Evolutionary conservation across 2,797 vertebrate genomes (phyloP).

Genomic region (Cuniculus paca): DNA sequence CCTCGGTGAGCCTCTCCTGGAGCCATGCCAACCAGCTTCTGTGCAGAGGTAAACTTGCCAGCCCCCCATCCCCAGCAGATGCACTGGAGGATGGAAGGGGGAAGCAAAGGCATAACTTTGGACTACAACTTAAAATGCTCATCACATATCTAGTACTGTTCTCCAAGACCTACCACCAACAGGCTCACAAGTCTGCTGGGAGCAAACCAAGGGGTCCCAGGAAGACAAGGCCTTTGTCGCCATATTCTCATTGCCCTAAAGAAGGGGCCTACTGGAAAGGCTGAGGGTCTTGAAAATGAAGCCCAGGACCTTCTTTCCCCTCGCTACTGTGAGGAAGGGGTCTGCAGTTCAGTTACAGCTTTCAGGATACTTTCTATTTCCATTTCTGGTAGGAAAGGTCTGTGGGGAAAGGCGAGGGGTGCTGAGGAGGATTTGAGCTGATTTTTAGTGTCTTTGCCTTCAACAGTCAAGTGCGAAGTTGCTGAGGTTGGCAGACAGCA

Average conservation of each 20-base stretch:
- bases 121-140: conserved; percentile 26
- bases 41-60: conserved; percentile 10
- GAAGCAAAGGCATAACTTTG: neutral
- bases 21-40: conserved; percentile 47
- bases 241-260: neutral
- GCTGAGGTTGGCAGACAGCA: conserved; percentile 1
- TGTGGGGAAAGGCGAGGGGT: neutral
- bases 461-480: conserved; percentile 49
- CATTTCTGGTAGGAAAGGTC: neutral
- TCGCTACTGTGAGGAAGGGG: neutral
- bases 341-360: neutral
- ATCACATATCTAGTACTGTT: neutral
- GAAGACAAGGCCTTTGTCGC: neutral
- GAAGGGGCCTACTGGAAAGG: neutral
- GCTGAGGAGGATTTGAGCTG: neutral
- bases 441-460: conserved; percentile 47
- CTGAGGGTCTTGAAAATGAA: neutral
- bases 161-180: neutral
- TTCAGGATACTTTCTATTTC: neutral
- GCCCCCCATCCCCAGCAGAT: neutral
- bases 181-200: neutral
- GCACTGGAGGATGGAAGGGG: neutral
- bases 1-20: conserved; percentile 53
- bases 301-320: neutral
- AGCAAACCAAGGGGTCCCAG: neutral